phyloP scores from a whole-genome alignment of 2,113 vertebrate species.

The Takifugu flavidus region DNA sequence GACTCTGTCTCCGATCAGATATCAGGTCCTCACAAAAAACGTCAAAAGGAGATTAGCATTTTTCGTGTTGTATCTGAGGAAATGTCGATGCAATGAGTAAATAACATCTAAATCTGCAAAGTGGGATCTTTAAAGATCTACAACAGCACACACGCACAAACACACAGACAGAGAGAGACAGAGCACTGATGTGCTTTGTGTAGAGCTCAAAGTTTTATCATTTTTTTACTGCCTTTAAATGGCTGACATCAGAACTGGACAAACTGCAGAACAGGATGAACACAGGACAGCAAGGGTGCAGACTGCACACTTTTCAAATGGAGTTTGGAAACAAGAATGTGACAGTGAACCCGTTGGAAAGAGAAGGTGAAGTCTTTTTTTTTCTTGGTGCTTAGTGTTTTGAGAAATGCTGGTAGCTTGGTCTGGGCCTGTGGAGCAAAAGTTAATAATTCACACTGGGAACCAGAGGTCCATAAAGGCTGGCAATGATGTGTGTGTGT shows the following conservation, averaged over 20 bases:
- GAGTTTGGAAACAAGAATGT: constrained; percentile 15
- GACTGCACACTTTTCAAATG: background rate
- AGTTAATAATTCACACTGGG: constrained; percentile 67
- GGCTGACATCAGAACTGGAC: constrained; percentile 1
- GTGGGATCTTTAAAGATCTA: too few relatives aligned
- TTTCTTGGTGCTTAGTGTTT: constrained; percentile 43
- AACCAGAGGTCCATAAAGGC: constrained; percentile 62
- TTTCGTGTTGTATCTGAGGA: background rate
- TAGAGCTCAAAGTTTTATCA: too few relatives aligned
- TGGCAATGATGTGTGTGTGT: constrained; percentile 26
- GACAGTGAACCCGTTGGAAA: constrained; percentile 14
- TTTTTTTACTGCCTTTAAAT: background rate
- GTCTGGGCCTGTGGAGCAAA: constrained; percentile 40
- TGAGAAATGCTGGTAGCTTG: constrained; percentile 37
- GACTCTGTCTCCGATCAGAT: too few relatives aligned
- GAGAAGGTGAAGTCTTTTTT: constrained; percentile 35
- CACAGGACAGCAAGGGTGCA: background rate
- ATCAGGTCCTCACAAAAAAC: too few relatives aligned
- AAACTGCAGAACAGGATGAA: background rate
- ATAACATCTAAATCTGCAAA: constrained; percentile 12
- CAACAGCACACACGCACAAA: too few relatives aligned
- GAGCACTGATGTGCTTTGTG: too few relatives aligned
- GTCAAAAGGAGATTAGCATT: background rate
- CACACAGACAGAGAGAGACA: too few relatives aligned
- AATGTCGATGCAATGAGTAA: background rate